Base-by-base conservation (phyloP, 2,888 invertebrate species). In the Pseudococcus jackbeardsleyi region DNA sequence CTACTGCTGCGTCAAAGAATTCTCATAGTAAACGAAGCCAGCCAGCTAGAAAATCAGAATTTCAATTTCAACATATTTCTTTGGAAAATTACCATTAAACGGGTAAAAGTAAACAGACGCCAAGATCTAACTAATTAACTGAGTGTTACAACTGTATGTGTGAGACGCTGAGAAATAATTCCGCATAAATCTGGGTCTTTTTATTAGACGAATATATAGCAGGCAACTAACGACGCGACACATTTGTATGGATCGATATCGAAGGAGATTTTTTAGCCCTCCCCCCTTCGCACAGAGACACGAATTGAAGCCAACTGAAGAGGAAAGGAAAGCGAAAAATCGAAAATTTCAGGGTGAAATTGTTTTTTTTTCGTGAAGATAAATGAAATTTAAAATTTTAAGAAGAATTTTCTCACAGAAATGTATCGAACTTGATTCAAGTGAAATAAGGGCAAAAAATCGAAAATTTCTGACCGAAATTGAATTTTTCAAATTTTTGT, bases 61-160 rank as follows among this genome's bases (percentile, higher is more conserved):
- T 64, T 64, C 64, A 64, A 64, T 64, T 64, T 64, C 8, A 64
- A 64, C 64, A 64, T 64, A 64, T 64, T 64, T 64, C 64, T 64
- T 59, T 64, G 64, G 50, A 64, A 64, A 64, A 64, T 64, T 64
- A 64, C 64, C 64, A 64, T 64, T 22, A 22, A 22, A 9, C 64
- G 64, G 22, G 22, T 64, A 22, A 64, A 64, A 64, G 64, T 64
- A 64, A 64, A 64, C 19, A 59, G 9, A 59, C 59, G 59, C 59
- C 59, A 19, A 59, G 59, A 59, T 59, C 19, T 19, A 59, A 0
- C 59, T 19, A 59, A 59, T 59, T 59, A 59, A 59, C 59, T 59
- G 50, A 33, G 26, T 33, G 26, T 33, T 33, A 33, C 26, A 33
- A 33, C 26, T 33, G 26, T 33, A 33, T 33, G 26, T 33, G 26